Evolutionary conservation across 2,113 vertebrate genomes (phyloP).

Genomic region (Carollia perspicillata): DNA sequence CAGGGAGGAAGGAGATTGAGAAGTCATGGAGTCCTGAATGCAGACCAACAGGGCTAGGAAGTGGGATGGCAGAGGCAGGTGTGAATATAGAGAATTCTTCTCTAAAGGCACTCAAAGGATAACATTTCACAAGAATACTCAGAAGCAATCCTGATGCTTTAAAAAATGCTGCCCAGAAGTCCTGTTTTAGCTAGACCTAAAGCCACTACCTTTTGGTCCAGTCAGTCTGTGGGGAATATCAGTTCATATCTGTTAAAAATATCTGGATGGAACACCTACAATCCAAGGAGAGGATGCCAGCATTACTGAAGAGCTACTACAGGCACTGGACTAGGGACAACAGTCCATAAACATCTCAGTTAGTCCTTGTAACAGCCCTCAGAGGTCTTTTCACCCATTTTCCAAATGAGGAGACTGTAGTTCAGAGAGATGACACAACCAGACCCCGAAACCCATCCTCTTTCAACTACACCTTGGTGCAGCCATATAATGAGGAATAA

Average conservation of each 20-base stretch:
- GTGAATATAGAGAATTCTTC: background rate
- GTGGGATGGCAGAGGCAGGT: background rate
- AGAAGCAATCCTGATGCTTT: background rate
- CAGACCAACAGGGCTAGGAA: background rate
- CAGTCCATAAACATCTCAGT: background rate
- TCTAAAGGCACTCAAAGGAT: background rate
- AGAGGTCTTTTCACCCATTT: background rate
- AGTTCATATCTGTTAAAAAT: background rate
- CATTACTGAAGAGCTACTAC: background rate
- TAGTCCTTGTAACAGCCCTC: background rate
- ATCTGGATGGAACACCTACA: background rate
- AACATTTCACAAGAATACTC: background rate
- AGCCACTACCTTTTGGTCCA: background rate
- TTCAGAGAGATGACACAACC: background rate
- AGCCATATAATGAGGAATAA: background rate
- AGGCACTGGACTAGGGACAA: background rate
- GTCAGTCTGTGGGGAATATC: background rate
- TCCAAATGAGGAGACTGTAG: background rate
- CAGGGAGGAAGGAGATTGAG: conserved; percentile 11
- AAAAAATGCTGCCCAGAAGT: background rate
- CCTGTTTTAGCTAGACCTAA: background rate
- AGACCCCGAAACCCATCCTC: background rate
- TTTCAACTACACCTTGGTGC: background rate
- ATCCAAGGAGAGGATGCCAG: background rate
- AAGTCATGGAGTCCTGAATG: background rate